Percentiles rank a stretch among this genome's conserved stretches.
phyloP scores from a whole-genome alignment of 2,113 vertebrate genomes.

The Boulengeromyrus knoepffleri region DNA sequence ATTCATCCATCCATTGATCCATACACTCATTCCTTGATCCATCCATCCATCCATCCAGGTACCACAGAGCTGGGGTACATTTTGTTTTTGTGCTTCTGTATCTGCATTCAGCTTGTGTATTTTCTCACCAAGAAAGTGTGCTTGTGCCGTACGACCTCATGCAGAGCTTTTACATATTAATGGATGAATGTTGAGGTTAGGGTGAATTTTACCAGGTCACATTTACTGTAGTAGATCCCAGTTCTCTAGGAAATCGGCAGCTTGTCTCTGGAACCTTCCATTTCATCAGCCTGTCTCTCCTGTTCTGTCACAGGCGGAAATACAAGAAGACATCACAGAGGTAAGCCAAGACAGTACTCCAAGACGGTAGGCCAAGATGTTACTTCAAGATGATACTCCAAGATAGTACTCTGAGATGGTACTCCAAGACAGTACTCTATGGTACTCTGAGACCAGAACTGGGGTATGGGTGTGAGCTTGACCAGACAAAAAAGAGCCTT shows the following conservation, averaged over 20 bases:
- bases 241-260: background rate
- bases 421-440: background rate
- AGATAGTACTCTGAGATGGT: background rate
- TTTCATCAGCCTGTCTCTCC: constrained; percentile 45
- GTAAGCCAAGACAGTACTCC: constrained; percentile 66
- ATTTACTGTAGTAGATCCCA: background rate
- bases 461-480: background rate
- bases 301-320: constrained; percentile 84
- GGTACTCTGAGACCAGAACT: background rate
- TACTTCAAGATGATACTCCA: background rate
- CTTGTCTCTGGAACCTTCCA: background rate
- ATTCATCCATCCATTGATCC: background rate
- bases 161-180: background rate
- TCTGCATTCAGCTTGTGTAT: background rate
- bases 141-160: background rate
- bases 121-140: background rate
- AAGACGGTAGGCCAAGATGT: background rate
- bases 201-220: background rate
- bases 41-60: background rate
- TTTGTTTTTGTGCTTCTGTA: background rate
- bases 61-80: background rate
- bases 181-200: background rate
- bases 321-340: constrained; percentile 99
- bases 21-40: background rate
- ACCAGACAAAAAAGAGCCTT: background rate